These are phyloP conservation scores for Petaurus breviceps DNA, from an alignment of 2,113 vertebrate species.

Conservation along the genomic window DNA sequence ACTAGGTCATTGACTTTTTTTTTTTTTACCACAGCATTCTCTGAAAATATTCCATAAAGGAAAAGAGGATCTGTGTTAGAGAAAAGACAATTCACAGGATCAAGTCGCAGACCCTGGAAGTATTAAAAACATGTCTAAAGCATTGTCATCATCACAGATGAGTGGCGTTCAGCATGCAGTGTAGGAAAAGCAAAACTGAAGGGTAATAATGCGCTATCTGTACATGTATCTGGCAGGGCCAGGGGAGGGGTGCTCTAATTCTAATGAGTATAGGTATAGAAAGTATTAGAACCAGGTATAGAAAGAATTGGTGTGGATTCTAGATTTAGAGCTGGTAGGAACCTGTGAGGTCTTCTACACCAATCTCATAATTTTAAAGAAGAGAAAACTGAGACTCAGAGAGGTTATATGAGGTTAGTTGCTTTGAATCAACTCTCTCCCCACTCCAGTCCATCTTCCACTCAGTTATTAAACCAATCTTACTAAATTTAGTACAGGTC, in stretches of 20 bases:
- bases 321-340: not conserved
- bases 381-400: not conserved
- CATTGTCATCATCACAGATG: too few relatives aligned
- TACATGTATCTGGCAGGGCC: too few relatives aligned
- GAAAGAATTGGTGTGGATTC: too few relatives aligned
- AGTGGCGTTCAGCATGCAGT: too few relatives aligned
- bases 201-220: too few relatives aligned
- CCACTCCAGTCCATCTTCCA: not conserved
- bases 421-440: not conserved
- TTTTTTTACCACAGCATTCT: not conserved
- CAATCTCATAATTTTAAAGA: not conserved
- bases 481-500: not conserved
- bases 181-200: too few relatives aligned
- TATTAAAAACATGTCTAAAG: too few relatives aligned
- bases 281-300: too few relatives aligned
- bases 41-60: not conserved
- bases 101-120: too few relatives aligned
- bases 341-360: not conserved
- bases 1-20: not conserved
- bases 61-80: not conserved
- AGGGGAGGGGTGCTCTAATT: too few relatives aligned
- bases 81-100: too few relatives aligned
- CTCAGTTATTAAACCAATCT: not conserved
- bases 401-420: not conserved
- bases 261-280: too few relatives aligned